Evolutionary conservation across 2,113 vertebrate genomes (phyloP).

Genomic region (Sorex fumeus): DNA sequence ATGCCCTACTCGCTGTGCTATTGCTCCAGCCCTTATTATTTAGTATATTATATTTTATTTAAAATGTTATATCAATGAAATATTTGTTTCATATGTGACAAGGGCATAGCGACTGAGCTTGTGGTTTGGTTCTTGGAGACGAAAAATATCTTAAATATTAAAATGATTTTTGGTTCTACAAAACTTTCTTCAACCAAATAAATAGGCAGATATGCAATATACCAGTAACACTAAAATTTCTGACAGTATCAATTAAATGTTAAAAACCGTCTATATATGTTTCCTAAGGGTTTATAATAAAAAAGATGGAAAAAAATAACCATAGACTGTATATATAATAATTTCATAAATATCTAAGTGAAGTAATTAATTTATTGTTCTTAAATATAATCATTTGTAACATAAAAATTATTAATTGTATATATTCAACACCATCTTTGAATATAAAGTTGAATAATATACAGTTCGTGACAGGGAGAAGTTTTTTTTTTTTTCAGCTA

Average conservation of each 20-base stretch:
- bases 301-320: not conserved
- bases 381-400: constrained; percentile 7
- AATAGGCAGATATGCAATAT: not conserved
- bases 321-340: not conserved
- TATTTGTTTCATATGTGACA: not conserved
- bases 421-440: not conserved
- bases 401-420: constrained; percentile 34
- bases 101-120: not conserved
- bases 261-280: constrained; percentile 5
- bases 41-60: not conserved
- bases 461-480: not conserved
- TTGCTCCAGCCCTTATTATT: too few species aligned
- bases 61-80: constrained; percentile 6
- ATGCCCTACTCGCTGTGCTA: too few species aligned
- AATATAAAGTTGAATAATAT: not conserved
- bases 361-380: constrained; percentile 29
- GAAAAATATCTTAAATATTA: constrained; percentile 8
- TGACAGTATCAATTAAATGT: not conserved
- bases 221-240: constrained; percentile 8
- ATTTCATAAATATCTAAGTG: not conserved
- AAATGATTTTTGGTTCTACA: not conserved
- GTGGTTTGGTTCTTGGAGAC: not conserved
- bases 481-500: too few species aligned
- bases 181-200: not conserved
- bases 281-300: not conserved